Evolutionary conservation across 1,140 invertebrate species (phyloP).

Genomic region (Limonius californicus): DNA sequence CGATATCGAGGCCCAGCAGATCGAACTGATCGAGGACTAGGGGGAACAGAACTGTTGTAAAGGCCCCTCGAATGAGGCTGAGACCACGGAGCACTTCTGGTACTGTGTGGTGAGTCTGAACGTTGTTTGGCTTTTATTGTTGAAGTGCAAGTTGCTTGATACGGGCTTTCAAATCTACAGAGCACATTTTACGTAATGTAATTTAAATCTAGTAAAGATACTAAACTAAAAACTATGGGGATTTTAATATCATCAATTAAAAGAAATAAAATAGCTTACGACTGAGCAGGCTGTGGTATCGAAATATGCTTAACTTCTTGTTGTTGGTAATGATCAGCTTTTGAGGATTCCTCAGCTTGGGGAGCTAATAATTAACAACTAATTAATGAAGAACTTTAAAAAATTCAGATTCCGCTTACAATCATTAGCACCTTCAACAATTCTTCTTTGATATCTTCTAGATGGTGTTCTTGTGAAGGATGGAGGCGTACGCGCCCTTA

Average conservation of each 20-base stretch:
- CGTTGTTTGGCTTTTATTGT: constrained; percentile 46
- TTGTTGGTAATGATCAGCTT: constrained; percentile 50
- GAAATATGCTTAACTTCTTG: constrained; percentile 59
- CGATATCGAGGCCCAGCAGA: constrained; percentile 54
- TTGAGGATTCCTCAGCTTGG: constrained; percentile 54
- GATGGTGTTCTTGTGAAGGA: constrained; percentile 86
- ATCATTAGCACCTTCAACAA: constrained; percentile 57
- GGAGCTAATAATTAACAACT: constrained; percentile 50
- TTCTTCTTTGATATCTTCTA: constrained; percentile 73
- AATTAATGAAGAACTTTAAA: constrained; percentile 24
- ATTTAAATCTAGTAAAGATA: too few relatives aligned
- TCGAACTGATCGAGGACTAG: constrained; percentile 63
- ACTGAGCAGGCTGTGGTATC: constrained; percentile 55
- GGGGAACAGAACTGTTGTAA: constrained; percentile 60
- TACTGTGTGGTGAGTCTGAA: constrained; percentile 72
- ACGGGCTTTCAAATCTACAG: constrained; percentile 48
- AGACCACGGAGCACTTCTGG: constrained; percentile 78
- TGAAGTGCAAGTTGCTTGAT: constrained; percentile 51
- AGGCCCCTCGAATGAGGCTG: constrained; percentile 67
- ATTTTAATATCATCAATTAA: neutral
- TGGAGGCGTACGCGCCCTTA: constrained; percentile 66
- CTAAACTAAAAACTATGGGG: too few relatives aligned
- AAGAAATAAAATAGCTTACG: constrained; percentile 24
- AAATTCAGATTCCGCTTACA: neutral
- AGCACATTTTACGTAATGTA: too few relatives aligned